Base-by-base conservation (phyloP, 2,113 vertebrate species). In the Serinus canaria region DNA sequence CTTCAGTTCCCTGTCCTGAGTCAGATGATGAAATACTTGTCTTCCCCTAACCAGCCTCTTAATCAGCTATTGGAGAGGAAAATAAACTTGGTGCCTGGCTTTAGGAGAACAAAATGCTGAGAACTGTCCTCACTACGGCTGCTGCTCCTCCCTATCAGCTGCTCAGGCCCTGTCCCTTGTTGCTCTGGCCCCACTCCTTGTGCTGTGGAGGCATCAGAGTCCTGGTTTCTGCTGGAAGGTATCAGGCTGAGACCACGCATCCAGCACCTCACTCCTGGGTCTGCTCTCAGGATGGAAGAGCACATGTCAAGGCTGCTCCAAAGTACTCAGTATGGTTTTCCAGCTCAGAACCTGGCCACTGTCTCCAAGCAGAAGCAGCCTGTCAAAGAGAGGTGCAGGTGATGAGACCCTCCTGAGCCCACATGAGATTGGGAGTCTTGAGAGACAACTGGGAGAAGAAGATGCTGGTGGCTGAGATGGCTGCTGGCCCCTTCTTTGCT, bases 31-130 rank as follows among this genome's bases (percentile, higher is more conserved):
- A 62, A 62, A 28, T 62, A 62, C 59, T 62, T 15, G 4, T 91
- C 68, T 70, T 77, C 55, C 72, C 56, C 66, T 60, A 56, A 35
- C 41, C 70, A 91, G 81, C 55, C 31, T 66, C 87, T 83, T 69
- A 78, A 84, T 89, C 56, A 56, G 80, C 83, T 92, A 12, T 12
- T 39, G 58, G 63, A 74, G 86, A 64, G 79, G 67, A 53, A 77
- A 83, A 85, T 39, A 22, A 60, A 56, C 30, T 22, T 14, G 46
- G 68, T 69, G 47, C 37, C 25, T 55, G 80, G 59, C 49, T 69
- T 77, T 35, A 56, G 17, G 59, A 44, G 75, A 66, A 31, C 1
- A 72, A 70, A 80, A 49, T 68, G 44, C 58, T 62, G 63, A 58
- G 64, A 39, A 28, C 20, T 20, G 4, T 20, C 28, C 73, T 62